These are phyloP conservation scores for Lindbergichthys nudifrons DNA, from an alignment of 2,797 vertebrate genomes.

Conservation along the genomic window DNA sequence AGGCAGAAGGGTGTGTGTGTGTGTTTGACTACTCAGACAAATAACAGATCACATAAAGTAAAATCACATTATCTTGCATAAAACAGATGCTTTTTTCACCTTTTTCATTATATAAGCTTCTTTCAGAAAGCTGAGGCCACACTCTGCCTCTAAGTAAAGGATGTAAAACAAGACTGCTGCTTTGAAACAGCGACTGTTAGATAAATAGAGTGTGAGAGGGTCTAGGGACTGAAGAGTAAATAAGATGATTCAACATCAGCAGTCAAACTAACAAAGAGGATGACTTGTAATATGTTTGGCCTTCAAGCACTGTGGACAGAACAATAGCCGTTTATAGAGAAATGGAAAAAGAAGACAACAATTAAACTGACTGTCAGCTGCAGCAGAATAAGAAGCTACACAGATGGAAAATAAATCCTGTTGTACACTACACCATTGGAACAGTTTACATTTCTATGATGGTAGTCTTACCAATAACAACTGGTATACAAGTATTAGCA, in stretches of 20 bases:
- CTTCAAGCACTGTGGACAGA: constrained; percentile 29
- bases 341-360: constrained; percentile 12
- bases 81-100: constrained; percentile 8
- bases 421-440: not conserved
- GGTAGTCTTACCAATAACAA: not conserved
- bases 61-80: constrained; percentile 4
- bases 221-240: constrained; percentile 25
- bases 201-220: constrained; percentile 11
- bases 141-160: constrained; percentile 10
- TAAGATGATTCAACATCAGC: constrained; percentile 31
- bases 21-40: not conserved
- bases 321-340: constrained; percentile 14
- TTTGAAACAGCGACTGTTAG: constrained; percentile 12
- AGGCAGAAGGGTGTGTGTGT: not conserved
- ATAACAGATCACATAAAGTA: constrained; percentile 6
- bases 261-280: constrained; percentile 20
- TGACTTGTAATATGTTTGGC: constrained; percentile 29
- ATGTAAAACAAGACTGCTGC: constrained; percentile 16
- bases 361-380: constrained; percentile 31
- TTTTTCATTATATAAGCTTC: constrained; percentile 7
- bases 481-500: not conserved
- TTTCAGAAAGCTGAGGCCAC: constrained; percentile 6
- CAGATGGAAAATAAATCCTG: constrained; percentile 22
- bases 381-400: constrained; percentile 5
- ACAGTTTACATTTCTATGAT: not conserved